Percentiles rank a stretch among this genome's conserved stretches.
phyloP scores from a whole-genome alignment of 2,888 invertebrate genomes.

The Tenthredo scrophulariae region DNA sequence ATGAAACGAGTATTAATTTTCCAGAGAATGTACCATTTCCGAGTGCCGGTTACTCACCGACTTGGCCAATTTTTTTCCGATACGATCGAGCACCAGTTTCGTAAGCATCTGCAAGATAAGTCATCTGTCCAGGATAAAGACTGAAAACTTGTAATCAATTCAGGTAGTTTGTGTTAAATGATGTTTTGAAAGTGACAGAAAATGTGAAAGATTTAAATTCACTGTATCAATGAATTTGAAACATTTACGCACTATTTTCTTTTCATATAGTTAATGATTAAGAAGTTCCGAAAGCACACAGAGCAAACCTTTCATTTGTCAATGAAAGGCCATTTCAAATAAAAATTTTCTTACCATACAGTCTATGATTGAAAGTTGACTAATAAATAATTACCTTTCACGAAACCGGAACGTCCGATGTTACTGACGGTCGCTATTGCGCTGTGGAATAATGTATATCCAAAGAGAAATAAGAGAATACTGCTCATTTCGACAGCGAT shows the following conservation, averaged over 20 bases:
- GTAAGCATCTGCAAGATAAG: background rate
- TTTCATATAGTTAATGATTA: background rate
- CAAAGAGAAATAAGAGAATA: background rate
- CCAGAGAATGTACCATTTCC: background rate
- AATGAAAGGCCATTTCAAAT: background rate
- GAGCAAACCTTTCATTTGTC: background rate
- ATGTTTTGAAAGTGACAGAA: background rate
- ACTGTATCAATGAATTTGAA: background rate
- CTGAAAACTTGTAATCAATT: background rate
- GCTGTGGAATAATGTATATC: background rate
- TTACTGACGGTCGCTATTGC: background rate
- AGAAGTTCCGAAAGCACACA: background rate
- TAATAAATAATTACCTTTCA: background rate
- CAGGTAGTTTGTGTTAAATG: background rate
- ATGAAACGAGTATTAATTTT: background rate
- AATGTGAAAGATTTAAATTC: background rate
- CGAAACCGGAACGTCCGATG: background rate
- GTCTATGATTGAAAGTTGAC: background rate
- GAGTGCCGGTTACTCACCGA: background rate
- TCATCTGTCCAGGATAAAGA: background rate
- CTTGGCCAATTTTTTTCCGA: background rate
- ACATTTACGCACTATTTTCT: background rate
- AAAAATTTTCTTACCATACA: background rate
- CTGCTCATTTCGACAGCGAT: background rate
- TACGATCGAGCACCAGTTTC: background rate